Conservation (phyloP, 2,113 vertebrate genomes). For the Oreotrochilus melanogaster region DNA sequence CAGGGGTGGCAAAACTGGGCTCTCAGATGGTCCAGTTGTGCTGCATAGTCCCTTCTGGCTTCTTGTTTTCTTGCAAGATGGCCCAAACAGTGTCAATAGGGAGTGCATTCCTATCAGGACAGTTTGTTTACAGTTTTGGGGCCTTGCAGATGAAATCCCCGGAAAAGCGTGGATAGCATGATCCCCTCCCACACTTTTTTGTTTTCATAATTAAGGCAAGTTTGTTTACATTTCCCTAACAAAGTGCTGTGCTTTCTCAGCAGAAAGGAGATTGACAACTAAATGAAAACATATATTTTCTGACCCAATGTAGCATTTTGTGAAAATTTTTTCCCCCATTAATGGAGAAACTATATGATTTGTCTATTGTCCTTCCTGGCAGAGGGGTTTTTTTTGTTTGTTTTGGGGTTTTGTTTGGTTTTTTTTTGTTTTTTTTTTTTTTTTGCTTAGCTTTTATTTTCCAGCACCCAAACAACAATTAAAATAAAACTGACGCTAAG, state of each 20-base stretch:
- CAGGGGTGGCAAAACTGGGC: slow-evolving; percentile 18
- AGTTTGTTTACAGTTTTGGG: neutral
- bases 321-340: neutral
- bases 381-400: neutral
- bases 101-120: neutral
- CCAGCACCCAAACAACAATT: slow-evolving; percentile 53
- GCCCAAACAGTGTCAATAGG: neutral
- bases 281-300: slow-evolving; percentile 36
- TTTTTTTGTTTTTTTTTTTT: neutral
- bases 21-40: slow-evolving; percentile 24
- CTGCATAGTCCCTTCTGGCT: slow-evolving; percentile 49
- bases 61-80: slow-evolving; percentile 36
- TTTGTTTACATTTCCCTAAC: slow-evolving; percentile 38
- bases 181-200: neutral
- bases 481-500: slow-evolving; percentile 35
- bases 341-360: slow-evolving; percentile 34
- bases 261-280: neutral
- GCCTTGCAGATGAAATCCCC: neutral
- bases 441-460: slow-evolving; percentile 56
- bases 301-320: slow-evolving; percentile 30
- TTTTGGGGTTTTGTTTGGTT: no score
- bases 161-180: slow-evolving; percentile 1
- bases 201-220: slow-evolving; percentile 75
- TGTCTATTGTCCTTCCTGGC: slow-evolving; percentile 15
- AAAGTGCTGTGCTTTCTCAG: slow-evolving; percentile 35